A percentile compares a stretch with the other conserved stretches of the same genome.
These are phyloP conservation scores for Erannis defoliaria DNA, from an alignment of 2,888 invertebrate species.

Conservation along the genomic window DNA sequence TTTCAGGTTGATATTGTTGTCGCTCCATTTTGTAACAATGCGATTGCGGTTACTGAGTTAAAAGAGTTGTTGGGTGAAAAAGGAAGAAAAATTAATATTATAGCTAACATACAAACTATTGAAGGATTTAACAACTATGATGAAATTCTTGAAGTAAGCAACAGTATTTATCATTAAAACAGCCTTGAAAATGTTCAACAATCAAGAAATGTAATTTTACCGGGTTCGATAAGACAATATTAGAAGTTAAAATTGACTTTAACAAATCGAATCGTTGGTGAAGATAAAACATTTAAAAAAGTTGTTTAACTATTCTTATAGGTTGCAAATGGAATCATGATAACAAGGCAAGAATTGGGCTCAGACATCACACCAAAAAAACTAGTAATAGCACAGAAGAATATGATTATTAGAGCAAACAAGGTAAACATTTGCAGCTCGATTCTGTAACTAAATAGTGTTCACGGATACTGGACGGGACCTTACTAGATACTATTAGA, in stretches of 20 bases:
- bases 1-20: conserved; percentile 75
- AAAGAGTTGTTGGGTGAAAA: conserved; percentile 69
- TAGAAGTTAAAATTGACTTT: too few species aligned
- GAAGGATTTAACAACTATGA: conserved; percentile 72
- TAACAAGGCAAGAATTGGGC: conserved; percentile 87
- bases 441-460: conserved; percentile 46
- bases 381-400: conserved; percentile 84
- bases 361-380: conserved; percentile 82
- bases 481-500: too few species aligned
- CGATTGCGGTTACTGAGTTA: conserved; percentile 60
- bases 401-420: conserved; percentile 82
- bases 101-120: conserved; percentile 75
- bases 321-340: conserved; percentile 89
- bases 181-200: too few species aligned
- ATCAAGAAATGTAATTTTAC: too few species aligned
- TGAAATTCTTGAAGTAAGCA: conserved; percentile 66
- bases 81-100: conserved; percentile 72
- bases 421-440: conserved; percentile 54
- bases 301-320: conserved; percentile 39
- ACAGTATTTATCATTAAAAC: not conserved
- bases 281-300: not conserved
- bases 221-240: too few species aligned
- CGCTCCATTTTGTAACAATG: conserved; percentile 66
- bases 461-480: too few species aligned
- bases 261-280: too few species aligned